phyloP scores from a whole-genome alignment of 1,140 invertebrate species.

The Euwallacea fornicatus region DNA sequence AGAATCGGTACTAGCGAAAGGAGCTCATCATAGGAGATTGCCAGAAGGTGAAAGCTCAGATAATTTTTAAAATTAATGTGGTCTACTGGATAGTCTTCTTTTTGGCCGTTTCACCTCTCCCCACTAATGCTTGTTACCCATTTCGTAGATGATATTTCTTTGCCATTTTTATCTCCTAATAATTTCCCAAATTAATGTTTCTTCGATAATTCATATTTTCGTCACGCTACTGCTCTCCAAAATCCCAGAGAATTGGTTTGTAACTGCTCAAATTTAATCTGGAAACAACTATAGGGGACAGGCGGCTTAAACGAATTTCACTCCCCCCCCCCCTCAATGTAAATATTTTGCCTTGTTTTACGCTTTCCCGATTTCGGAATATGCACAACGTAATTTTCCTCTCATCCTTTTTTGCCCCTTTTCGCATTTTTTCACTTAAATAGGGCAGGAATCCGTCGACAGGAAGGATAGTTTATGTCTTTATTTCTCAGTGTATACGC shows the following conservation, averaged over 20 bases:
- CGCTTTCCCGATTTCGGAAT: background rate
- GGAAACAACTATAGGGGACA: background rate
- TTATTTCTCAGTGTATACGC: too few species aligned
- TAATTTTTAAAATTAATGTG: too few species aligned
- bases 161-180: too few species aligned
- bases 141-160: too few species aligned
- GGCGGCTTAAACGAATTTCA: background rate
- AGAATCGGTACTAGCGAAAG: too few species aligned
- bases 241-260: background rate
- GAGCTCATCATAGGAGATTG: too few species aligned
- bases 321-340: background rate
- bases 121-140: too few species aligned
- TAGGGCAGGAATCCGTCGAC: too few species aligned
- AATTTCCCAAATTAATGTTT: background rate
- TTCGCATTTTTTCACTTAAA: background rate
- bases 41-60: too few species aligned
- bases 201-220: background rate
- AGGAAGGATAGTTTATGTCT: too few species aligned
- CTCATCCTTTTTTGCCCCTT: background rate
- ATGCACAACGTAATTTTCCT: background rate
- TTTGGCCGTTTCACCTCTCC: too few species aligned
- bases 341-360: constrained; percentile 1
- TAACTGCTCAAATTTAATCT: constrained; percentile 1
- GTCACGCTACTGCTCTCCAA: background rate
- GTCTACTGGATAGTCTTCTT: too few species aligned